Evolutionary conservation across 1,140 invertebrate species (phyloP).

Genomic region (Drosophila rufa): DNA sequence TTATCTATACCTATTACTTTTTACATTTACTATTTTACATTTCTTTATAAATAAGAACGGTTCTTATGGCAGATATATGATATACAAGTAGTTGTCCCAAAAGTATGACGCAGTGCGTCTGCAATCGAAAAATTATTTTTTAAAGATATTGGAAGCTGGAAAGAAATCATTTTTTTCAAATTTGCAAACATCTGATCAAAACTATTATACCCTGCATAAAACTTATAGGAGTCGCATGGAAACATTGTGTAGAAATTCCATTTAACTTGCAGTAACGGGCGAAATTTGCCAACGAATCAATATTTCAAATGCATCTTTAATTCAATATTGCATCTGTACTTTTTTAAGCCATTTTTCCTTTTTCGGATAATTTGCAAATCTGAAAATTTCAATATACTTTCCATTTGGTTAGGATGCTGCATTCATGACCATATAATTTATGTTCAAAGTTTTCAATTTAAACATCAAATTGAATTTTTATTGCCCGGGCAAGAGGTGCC

Average conservation of each 20-base stretch:
- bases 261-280: neutral
- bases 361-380: neutral
- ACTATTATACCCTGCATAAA: too few species aligned
- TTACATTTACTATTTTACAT: too few species aligned
- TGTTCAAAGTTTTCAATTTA: conserved; percentile 76
- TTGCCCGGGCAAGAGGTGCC: conserved; percentile 45
- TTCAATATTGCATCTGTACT: neutral
- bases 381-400: neutral
- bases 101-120: too few species aligned
- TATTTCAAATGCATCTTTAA: neutral
- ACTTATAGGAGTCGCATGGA: neutral
- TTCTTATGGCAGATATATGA: too few species aligned
- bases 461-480: conserved; percentile 80
- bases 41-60: too few species aligned
- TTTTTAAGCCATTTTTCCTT: too few species aligned
- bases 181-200: too few species aligned
- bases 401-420: conserved; percentile 35
- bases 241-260: neutral
- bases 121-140: too few species aligned
- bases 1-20: too few species aligned
- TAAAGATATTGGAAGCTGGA: too few species aligned
- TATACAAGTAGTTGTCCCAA: too few species aligned
- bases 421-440: conserved; percentile 51
- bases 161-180: too few species aligned
- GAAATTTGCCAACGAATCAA: neutral